Percentiles rank a stretch among this genome's conserved stretches.
phyloP scores from a whole-genome alignment of 1,140 invertebrate species.

The Belonocnema kinseyi region DNA sequence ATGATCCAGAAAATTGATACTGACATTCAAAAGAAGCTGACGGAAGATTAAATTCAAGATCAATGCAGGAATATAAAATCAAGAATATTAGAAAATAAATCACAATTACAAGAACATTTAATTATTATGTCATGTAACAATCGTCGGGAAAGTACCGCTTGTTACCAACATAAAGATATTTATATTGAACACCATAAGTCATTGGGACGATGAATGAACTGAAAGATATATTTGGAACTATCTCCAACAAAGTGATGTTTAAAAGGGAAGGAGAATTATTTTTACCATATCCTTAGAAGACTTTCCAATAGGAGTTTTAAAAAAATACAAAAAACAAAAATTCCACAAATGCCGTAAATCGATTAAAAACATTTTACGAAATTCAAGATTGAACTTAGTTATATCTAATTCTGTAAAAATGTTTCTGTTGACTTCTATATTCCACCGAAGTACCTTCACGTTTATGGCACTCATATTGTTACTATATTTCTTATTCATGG shows the following conservation, averaged over 20 bases:
- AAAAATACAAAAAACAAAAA: not conserved
- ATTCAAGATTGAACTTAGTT: not conserved
- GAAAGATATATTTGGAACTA: not conserved
- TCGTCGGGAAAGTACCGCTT: no score
- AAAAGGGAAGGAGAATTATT: not conserved
- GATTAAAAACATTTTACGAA: not conserved
- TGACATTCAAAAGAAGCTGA: no score
- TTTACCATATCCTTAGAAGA: not conserved
- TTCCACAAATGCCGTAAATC: not conserved
- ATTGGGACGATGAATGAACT: not conserved
- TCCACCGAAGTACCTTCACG: slow-evolving; percentile 31
- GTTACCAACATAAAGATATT: not conserved
- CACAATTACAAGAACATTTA: no score
- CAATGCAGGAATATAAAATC: no score
- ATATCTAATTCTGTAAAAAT: slow-evolving; percentile 8
- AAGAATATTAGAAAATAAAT: no score
- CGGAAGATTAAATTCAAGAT: not conserved
- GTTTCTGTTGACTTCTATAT: slow-evolving; percentile 33
- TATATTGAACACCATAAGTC: not conserved
- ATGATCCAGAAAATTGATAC: not conserved
- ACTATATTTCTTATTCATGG: slow-evolving; percentile 79
- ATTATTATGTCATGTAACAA: no score
- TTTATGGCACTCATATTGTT: slow-evolving; percentile 62
- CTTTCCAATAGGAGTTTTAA: not conserved
- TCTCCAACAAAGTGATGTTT: not conserved